These are phyloP conservation scores for Malurus cyaneus DNA, from an alignment of 2,113 vertebrate species.

Conservation along the genomic window DNA sequence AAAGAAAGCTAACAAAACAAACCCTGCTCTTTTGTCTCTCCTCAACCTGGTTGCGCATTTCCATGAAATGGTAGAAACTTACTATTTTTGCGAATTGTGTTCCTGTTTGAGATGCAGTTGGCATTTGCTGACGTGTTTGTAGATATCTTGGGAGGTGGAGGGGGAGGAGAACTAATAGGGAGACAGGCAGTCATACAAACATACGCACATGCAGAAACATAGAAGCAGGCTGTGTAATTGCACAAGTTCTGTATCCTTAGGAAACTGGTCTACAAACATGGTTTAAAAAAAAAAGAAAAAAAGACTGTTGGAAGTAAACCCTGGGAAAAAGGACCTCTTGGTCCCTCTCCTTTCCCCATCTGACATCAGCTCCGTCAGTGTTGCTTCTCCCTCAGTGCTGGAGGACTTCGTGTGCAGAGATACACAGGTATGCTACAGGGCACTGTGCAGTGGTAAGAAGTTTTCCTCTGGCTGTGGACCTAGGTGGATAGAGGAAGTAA, in stretches of 20 bases:
- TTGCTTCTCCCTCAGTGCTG: not conserved
- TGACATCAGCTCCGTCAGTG: not conserved
- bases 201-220: conserved; percentile 2
- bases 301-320: not conserved
- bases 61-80: conserved; percentile 44
- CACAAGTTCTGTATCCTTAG: conserved; percentile 34
- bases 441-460: not conserved
- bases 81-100: conserved; percentile 36
- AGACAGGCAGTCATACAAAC: conserved; percentile 29
- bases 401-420: not conserved
- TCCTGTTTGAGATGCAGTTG: conserved; percentile 46
- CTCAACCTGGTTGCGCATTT: not conserved
- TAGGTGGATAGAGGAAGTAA: not conserved
- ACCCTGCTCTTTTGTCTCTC: conserved; percentile 5
- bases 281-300: not conserved
- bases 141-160: conserved; percentile 38
- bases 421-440: not conserved
- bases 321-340: rapidly evolving
- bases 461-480: not conserved
- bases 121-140: conserved; percentile 47
- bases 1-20: conserved; percentile 19
- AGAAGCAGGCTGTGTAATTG: conserved; percentile 17
- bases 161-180: conserved; percentile 1
- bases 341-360: not conserved
- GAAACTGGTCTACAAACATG: conserved; percentile 31